phyloP scores from a whole-genome alignment of 2,113 vertebrate genomes.

The Brienomyrus longianalis region DNA sequence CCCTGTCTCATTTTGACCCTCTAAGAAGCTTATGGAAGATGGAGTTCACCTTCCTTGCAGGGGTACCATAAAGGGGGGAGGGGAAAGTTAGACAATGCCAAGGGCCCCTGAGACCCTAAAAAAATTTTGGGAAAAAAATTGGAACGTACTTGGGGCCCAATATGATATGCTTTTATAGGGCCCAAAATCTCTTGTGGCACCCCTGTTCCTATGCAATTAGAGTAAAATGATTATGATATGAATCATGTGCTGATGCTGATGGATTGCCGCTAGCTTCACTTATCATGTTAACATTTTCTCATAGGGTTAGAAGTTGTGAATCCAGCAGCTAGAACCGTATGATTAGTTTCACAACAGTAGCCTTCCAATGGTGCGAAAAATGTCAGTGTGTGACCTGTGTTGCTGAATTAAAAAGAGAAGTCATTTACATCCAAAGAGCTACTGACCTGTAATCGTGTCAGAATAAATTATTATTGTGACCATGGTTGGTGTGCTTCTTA shows the following conservation, averaged over 20 bases:
- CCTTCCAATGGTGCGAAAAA: not conserved
- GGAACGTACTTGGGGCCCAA: not conserved
- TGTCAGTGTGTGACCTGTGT: conserved; percentile 10
- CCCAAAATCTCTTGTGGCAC: not conserved
- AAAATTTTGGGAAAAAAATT: not conserved
- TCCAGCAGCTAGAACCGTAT: not conserved
- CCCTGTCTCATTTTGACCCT: not conserved
- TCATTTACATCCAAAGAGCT: conserved; percentile 18
- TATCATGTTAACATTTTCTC: not conserved
- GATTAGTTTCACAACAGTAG: not conserved
- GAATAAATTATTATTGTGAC: conserved; percentile 22
- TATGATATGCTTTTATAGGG: not conserved
- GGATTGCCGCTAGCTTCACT: not conserved
- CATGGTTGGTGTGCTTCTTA: not conserved
- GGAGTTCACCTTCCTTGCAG: not conserved
- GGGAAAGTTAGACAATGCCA: not conserved
- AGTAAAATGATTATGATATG: not conserved
- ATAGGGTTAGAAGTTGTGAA: not conserved
- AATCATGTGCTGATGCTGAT: not conserved
- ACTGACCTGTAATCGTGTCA: conserved; percentile 25
- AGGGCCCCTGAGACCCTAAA: not conserved
- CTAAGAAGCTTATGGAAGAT: not conserved
- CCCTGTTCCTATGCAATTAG: not conserved
- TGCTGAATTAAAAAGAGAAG: conserved; percentile 14
- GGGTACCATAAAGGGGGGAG: not conserved